A percentile compares a stretch with the other conserved stretches of the same genome.
Evolutionary conservation across 2,113 vertebrate species (phyloP).

Genomic region (Scomber scombrus): DNA sequence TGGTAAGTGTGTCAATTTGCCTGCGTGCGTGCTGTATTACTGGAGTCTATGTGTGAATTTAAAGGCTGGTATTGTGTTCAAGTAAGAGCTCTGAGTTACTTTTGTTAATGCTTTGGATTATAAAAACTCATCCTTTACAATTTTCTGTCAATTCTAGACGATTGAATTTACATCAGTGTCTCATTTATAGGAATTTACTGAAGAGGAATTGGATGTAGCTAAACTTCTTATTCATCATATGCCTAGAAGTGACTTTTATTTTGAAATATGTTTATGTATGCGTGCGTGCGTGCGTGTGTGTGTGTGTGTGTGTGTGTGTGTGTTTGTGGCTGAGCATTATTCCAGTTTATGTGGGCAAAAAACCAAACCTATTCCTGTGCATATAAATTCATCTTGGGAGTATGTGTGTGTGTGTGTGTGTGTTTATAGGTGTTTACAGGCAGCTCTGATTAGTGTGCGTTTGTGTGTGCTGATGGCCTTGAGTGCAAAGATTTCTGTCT

Average conservation of each 20-base stretch:
- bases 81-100: not conserved
- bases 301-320: not conserved
- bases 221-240: too few relatives aligned
- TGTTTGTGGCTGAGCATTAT: not conserved
- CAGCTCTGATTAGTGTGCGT: not conserved
- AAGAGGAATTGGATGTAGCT: not conserved
- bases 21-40: conserved; percentile 15
- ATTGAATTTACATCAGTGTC: too few relatives aligned
- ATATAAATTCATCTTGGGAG: too few relatives aligned
- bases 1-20: conserved; percentile 56
- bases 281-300: too few relatives aligned
- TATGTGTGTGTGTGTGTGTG: not conserved
- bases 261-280: too few relatives aligned
- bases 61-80: not conserved
- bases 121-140: too few relatives aligned
- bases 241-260: too few relatives aligned
- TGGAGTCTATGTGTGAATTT: not conserved
- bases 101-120: not conserved
- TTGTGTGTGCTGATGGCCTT: not conserved
- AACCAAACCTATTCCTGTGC: not conserved
- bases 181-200: not conserved
- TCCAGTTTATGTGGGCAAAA: not conserved
- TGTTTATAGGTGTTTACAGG: not conserved
- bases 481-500: conserved; percentile 15
- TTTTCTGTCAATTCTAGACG: too few relatives aligned